A percentile compares a stretch with the other conserved stretches of the same genome.
Evolutionary conservation across 2,113 vertebrate genomes (phyloP).

Genomic region (Steatornis caripensis): DNA sequence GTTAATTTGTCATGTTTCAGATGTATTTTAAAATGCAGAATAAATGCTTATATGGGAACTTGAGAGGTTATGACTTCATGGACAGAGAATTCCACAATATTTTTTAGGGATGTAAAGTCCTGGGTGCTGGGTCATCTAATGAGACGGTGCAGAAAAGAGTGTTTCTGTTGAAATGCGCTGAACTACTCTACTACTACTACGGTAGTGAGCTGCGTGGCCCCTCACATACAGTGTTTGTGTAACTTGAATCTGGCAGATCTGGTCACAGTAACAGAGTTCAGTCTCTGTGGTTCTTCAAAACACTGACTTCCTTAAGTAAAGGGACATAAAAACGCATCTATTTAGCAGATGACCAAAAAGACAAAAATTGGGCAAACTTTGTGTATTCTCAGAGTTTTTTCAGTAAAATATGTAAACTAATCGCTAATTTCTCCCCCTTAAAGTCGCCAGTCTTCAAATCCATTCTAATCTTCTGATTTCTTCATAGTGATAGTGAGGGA

Average conservation of each 20-base stretch:
- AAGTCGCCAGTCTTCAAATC: not conserved
- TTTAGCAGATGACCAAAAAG: not conserved
- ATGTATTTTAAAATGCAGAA: not conserved
- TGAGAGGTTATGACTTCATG: not conserved
- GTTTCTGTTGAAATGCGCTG: not conserved
- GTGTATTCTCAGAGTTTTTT: not conserved
- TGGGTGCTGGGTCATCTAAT: not conserved
- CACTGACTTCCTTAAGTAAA: not conserved
- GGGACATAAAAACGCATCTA: not conserved
- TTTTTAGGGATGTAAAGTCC: not conserved
- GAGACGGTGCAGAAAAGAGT: not conserved
- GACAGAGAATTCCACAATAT: not conserved
- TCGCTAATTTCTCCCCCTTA: not conserved
- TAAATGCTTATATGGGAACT: not conserved
- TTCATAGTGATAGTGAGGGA: not conserved
- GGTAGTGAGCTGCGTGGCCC: not conserved
- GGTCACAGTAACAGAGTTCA: not conserved
- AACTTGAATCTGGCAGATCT: not conserved
- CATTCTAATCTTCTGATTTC: not conserved
- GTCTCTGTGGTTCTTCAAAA: not conserved
- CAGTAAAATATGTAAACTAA: not conserved
- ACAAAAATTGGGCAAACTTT: not conserved
- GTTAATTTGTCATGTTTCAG: not conserved
- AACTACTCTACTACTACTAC: not conserved
- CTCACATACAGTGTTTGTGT: not conserved